These are phyloP conservation scores for Stigmatopora argus DNA, from an alignment of 2,113 vertebrate genomes.

Conservation along the genomic window DNA sequence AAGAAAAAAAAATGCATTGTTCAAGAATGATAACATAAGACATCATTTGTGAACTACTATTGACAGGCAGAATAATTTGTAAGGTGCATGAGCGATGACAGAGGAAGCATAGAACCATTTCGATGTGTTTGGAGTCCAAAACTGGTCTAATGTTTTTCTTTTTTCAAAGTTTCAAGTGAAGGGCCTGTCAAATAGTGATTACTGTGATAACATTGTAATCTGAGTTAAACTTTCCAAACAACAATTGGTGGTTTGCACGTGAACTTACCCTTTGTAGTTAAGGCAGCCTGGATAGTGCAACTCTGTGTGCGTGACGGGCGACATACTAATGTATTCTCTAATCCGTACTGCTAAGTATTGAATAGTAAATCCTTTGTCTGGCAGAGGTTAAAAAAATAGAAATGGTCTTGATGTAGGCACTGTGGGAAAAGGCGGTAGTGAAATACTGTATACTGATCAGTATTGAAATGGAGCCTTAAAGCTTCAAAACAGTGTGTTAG, in stretches of 20 bases:
- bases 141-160: too few species aligned
- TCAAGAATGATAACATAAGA: too few species aligned
- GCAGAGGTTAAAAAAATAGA: slow-evolving; percentile 55
- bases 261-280: slow-evolving; percentile 22
- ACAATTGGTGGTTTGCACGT: background rate
- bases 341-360: slow-evolving; percentile 50
- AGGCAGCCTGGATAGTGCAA: slow-evolving; percentile 33
- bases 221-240: background rate
- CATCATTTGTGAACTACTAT: too few species aligned
- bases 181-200: background rate
- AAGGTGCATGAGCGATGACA: too few species aligned
- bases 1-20: too few species aligned
- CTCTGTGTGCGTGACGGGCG: slow-evolving; percentile 49
- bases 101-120: too few species aligned
- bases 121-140: too few species aligned
- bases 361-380: slow-evolving; percentile 52
- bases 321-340: slow-evolving; percentile 34
- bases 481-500: too few species aligned
- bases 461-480: too few species aligned
- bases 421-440: background rate
- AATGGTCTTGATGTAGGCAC: slow-evolving; percentile 47
- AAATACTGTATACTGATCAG: background rate
- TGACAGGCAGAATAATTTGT: too few species aligned
- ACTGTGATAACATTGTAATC: background rate
- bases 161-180: background rate